phyloP scores from a whole-genome alignment of 1,140 invertebrate genomes.

The Harlomillsia oculata region DNA sequence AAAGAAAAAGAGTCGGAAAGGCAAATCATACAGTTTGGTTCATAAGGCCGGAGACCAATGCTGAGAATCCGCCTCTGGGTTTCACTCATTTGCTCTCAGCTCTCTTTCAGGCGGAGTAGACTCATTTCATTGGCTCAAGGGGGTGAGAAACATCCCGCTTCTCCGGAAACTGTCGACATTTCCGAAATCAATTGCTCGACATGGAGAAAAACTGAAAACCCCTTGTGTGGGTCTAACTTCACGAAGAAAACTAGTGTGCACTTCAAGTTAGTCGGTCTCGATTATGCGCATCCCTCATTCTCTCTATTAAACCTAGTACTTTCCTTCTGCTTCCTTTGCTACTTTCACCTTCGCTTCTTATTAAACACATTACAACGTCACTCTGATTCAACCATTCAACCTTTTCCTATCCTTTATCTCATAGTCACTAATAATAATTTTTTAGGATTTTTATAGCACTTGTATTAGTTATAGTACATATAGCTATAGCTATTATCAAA shows the following conservation, averaged over 20 bases:
- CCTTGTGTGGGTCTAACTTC: too few relatives aligned
- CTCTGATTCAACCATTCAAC: slow-evolving; percentile 7
- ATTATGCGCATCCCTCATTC: slow-evolving; percentile 28
- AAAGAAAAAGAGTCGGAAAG: too few relatives aligned
- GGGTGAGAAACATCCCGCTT: slow-evolving; percentile 16
- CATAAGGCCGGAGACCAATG: too few relatives aligned
- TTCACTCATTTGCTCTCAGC: too few relatives aligned
- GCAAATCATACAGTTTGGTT: too few relatives aligned
- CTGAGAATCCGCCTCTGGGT: too few relatives aligned
- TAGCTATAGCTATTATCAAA: too few relatives aligned
- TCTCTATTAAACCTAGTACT: slow-evolving; percentile 18
- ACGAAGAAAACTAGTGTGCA: slow-evolving; percentile 5
- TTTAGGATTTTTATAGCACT: too few relatives aligned
- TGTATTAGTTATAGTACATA: too few relatives aligned
- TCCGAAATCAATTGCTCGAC: slow-evolving; percentile 31
- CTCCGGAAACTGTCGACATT: slow-evolving; percentile 21
- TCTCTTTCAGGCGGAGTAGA: slow-evolving; percentile 18
- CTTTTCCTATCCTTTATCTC: slow-evolving; percentile 4
- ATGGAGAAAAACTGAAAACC: neutral
- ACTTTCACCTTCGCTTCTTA: neutral
- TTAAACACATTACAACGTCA: neutral
- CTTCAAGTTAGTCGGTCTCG: slow-evolving; percentile 14
- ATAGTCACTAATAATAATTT: too few relatives aligned
- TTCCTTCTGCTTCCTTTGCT: neutral
- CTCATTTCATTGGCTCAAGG: slow-evolving; percentile 8